phyloP scores from a whole-genome alignment of 1,140 invertebrate genomes.

The Dreissena rostriformis region DNA sequence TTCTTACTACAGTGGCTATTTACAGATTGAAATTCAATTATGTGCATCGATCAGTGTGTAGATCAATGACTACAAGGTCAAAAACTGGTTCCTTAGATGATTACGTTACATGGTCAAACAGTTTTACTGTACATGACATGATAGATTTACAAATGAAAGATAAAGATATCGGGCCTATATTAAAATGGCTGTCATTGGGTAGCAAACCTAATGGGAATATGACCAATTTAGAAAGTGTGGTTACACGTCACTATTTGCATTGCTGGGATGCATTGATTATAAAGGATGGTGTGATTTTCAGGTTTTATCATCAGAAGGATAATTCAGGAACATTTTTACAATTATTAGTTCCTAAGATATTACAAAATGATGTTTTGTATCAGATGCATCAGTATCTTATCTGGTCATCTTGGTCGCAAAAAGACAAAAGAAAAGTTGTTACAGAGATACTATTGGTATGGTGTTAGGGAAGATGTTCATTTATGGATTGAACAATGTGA shows the following conservation, averaged over 20 bases:
- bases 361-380: not conserved
- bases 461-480: not conserved
- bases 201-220: too few relatives aligned
- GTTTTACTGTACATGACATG: too few relatives aligned
- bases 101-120: not conserved
- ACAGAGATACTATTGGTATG: not conserved
- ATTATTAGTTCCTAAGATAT: not conserved
- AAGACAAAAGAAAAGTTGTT: not conserved
- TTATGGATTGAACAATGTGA: slow-evolving; percentile 7
- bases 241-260: too few relatives aligned
- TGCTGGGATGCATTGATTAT: not conserved
- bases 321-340: not conserved
- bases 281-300: not conserved
- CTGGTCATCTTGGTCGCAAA: not conserved
- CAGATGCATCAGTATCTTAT: not conserved
- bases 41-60: too few relatives aligned
- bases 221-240: too few relatives aligned
- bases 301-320: not conserved
- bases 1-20: too few relatives aligned
- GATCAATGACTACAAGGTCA: too few relatives aligned
- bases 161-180: too few relatives aligned
- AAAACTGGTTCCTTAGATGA: not conserved
- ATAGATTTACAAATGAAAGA: too few relatives aligned
- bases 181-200: too few relatives aligned
- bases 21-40: too few relatives aligned